Percentiles rank a stretch among this genome's conserved stretches.
phyloP scores from a whole-genome alignment of 2,797 vertebrate genomes.

The Tadarida brasiliensis region DNA sequence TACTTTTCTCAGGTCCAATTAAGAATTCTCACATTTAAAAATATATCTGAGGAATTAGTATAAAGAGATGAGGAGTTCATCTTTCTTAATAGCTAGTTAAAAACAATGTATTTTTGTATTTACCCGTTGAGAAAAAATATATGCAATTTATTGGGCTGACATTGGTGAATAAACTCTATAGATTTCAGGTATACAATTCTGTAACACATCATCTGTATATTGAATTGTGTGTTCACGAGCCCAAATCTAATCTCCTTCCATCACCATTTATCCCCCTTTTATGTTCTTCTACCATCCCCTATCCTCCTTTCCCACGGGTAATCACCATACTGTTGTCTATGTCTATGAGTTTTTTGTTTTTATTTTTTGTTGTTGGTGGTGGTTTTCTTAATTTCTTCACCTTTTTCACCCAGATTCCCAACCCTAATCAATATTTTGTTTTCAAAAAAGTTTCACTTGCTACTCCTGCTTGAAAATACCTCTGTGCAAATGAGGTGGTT shows the following conservation, averaged over 20 bases:
- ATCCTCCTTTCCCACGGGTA: neutral
- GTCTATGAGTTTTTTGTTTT: neutral
- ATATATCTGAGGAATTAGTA: neutral
- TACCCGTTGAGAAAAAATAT: neutral
- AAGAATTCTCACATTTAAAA: conserved; percentile 33
- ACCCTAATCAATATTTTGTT: neutral
- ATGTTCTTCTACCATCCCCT: neutral
- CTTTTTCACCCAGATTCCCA: neutral
- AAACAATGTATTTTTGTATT: neutral
- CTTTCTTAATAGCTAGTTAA: neutral
- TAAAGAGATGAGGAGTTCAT: neutral
- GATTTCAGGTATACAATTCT: no score
- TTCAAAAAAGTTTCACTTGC: neutral
- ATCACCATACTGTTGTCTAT: neutral
- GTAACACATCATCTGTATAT: no score
- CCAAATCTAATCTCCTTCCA: no score
- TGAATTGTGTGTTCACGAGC: no score
- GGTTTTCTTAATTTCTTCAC: neutral
- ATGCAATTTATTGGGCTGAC: neutral
- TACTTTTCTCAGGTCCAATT: neutral
- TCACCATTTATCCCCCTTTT: neutral
- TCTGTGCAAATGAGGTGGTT: neutral
- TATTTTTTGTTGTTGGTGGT: no score
- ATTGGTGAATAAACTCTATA: no score
- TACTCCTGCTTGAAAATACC: neutral